Evolutionary conservation across 2,797 vertebrate genomes (phyloP).

Genomic region (Decapterus maruadsi): DNA sequence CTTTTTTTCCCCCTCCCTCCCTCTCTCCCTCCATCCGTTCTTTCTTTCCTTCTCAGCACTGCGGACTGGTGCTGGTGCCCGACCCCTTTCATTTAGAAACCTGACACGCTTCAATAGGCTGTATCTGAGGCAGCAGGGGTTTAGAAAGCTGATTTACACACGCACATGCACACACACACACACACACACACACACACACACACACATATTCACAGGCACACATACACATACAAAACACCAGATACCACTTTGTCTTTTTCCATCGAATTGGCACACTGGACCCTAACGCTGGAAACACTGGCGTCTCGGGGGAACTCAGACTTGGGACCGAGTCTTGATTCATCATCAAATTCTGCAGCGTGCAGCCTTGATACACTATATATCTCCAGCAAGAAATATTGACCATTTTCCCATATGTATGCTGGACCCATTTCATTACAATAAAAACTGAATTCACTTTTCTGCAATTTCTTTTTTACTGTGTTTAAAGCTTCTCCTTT

Average conservation of each 20-base stretch:
- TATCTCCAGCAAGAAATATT: slow-evolving; percentile 20
- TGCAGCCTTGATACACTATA: slow-evolving; percentile 18
- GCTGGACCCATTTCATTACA: slow-evolving; percentile 29
- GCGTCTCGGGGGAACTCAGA: slow-evolving; percentile 25
- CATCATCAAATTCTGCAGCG: slow-evolving; percentile 47
- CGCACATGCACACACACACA: slow-evolving; percentile 4
- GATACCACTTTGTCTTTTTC: slow-evolving; percentile 34
- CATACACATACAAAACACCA: slow-evolving; percentile 14
- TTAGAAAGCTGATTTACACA: slow-evolving; percentile 52
- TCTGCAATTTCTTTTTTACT: not conserved
- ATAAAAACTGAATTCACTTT: not conserved
- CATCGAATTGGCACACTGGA: slow-evolving; percentile 19
- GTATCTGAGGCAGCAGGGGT: slow-evolving; percentile 50
- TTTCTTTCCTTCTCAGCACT: slow-evolving; percentile 22
- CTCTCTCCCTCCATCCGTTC: slow-evolving; percentile 9
- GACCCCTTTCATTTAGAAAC: slow-evolving; percentile 55
- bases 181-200: slow-evolving; percentile 9
- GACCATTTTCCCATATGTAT: slow-evolving; percentile 3
- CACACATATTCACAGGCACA: not conserved
- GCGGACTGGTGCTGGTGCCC: slow-evolving; percentile 15
- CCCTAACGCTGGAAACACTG: slow-evolving; percentile 17
- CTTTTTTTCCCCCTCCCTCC: not conserved
- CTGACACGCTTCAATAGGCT: slow-evolving; percentile 56
- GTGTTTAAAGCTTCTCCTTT: not conserved
- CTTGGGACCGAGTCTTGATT: slow-evolving; percentile 40